Conservation (phyloP, 2,888 invertebrate species). For the Thera britannica region DNA sequence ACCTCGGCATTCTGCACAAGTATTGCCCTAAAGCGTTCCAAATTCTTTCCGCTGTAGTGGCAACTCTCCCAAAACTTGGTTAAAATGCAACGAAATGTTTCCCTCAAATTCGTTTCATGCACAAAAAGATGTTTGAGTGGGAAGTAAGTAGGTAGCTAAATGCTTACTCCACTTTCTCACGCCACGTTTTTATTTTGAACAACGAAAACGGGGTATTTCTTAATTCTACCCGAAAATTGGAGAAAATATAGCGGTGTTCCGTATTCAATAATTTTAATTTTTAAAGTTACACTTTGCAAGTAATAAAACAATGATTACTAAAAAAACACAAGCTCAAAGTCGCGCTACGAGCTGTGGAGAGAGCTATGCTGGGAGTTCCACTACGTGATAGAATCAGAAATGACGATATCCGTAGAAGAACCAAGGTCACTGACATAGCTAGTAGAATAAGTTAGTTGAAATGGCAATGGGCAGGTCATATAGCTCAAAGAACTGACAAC, state of each 20-base stretch:
- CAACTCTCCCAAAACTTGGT: constrained; percentile 24
- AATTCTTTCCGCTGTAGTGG: constrained; percentile 16
- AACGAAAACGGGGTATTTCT: constrained; percentile 26
- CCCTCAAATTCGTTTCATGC: constrained; percentile 29
- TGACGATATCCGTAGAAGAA: too few species aligned
- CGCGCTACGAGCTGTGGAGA: too few species aligned
- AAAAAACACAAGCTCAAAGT: too few species aligned
- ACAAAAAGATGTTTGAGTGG: constrained; percentile 33
- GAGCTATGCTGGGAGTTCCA: too few species aligned
- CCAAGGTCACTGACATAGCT: too few species aligned
- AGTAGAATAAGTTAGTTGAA: too few species aligned
- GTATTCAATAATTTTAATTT: constrained; percentile 11
- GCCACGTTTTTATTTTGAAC: constrained; percentile 41
- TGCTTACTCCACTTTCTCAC: constrained; percentile 47
- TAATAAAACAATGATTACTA: too few species aligned
- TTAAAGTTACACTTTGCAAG: too few species aligned
- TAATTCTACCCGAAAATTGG: constrained; percentile 28
- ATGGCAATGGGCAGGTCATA: too few species aligned
- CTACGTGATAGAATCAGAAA: too few species aligned
- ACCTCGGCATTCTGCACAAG: too few species aligned
- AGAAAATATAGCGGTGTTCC: constrained; percentile 24
- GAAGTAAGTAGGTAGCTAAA: constrained; percentile 48
- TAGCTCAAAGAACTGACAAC: too few species aligned
- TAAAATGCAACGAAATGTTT: constrained; percentile 28
- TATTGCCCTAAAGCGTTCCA: not conserved